A percentile compares a stretch with the other conserved stretches of the same genome.
phyloP scores from a whole-genome alignment of 2,888 invertebrate genomes.

The Cinara cedri region DNA sequence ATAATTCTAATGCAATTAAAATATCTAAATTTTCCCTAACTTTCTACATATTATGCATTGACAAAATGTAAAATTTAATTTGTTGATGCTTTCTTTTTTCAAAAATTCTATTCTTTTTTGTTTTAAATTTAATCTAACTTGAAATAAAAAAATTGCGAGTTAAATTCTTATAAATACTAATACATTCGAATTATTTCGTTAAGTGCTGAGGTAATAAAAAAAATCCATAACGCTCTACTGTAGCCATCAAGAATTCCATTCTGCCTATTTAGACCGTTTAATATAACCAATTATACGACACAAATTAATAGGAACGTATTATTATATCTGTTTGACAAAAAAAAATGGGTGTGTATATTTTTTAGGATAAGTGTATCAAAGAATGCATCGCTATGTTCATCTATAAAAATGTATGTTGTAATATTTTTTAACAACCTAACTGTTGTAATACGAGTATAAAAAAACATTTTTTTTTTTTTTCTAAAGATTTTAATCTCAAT shows the following conservation, averaged over 20 bases:
- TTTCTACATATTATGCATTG: too few species aligned
- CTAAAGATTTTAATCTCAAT: not conserved
- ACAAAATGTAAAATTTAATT: not conserved
- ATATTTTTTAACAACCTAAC: not conserved
- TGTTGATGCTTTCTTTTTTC: not conserved
- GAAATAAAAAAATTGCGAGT: not conserved
- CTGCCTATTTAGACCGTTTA: slow-evolving; percentile 27
- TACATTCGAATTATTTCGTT: slow-evolving; percentile 9
- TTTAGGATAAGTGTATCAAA: not conserved
- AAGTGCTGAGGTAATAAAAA: not conserved
- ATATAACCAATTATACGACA: slow-evolving; percentile 14
- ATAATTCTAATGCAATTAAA: slow-evolving; percentile 1
- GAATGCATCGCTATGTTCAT: not conserved
- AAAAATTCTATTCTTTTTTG: too few species aligned
- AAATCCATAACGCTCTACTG: not conserved
- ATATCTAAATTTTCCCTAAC: not conserved
- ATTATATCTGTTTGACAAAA: not conserved
- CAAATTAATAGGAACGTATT: not conserved
- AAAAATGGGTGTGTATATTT: not conserved
- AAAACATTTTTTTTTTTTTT: not conserved
- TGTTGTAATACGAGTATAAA: not conserved
- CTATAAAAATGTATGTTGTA: not conserved
- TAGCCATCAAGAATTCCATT: slow-evolving; percentile 10
- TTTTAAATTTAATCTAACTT: slow-evolving; percentile 8
- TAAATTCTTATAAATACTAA: slow-evolving; percentile 23